phyloP scores from a whole-genome alignment of 2,888 invertebrate species.

The Epinotia ramella region DNA sequence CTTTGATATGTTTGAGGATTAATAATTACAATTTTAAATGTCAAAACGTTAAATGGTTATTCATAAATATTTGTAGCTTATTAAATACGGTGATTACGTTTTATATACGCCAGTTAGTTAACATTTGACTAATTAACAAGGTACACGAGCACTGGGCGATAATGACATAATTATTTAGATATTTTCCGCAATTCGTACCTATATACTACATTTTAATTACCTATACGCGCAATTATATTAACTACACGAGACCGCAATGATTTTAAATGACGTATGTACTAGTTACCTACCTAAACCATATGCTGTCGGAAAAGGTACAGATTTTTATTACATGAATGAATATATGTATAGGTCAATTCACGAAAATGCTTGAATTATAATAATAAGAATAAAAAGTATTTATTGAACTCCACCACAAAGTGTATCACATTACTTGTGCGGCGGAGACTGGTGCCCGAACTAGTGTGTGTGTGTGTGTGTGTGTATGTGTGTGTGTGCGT shows the following conservation, averaged over 20 bases:
- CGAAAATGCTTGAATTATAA: neutral
- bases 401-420: no score
- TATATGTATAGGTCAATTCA: neutral
- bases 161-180: conserved; percentile 35
- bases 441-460: no score
- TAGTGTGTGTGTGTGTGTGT: no score
- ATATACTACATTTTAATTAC: conserved; percentile 7
- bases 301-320: neutral
- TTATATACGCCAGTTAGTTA: neutral
- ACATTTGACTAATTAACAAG: conserved; percentile 2
- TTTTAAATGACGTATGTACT: neutral
- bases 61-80: no score
- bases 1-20: no score
- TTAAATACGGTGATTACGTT: neutral
- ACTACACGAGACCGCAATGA: neutral
- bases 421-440: no score
- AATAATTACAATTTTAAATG: no score
- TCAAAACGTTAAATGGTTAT: no score
- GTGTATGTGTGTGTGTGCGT: no score
- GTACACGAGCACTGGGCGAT: neutral
- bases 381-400: no score
- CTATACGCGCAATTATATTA: neutral
- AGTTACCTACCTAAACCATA: neutral
- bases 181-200: conserved; percentile 16
- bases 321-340: neutral